Conservation (phyloP, 2,113 vertebrate genomes). For the Donacobius atricapilla region DNA sequence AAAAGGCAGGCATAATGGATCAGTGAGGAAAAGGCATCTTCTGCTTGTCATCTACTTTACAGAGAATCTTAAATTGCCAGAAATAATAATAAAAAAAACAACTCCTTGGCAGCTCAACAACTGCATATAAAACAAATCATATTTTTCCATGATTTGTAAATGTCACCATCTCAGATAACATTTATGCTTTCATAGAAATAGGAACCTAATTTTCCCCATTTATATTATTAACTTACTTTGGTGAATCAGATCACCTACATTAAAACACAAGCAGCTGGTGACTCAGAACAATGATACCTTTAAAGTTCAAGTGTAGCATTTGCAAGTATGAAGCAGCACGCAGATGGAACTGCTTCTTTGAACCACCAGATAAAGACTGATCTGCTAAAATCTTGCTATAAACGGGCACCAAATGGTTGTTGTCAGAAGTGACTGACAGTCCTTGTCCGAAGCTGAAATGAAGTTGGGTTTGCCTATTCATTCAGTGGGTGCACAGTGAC, state of each 20-base stretch:
- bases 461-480: conserved; percentile 30
- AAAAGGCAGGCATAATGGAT: conserved; percentile 58
- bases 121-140: conserved; percentile 48
- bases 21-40: conserved; percentile 56
- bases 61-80: conserved; percentile 59
- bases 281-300: conserved; percentile 14
- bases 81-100: not conserved
- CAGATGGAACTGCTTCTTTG: conserved; percentile 41
- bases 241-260: conserved; percentile 45
- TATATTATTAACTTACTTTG: conserved; percentile 37
- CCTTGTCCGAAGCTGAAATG: conserved; percentile 1
- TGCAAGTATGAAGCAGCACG: not conserved
- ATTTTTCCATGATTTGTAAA: conserved; percentile 18
- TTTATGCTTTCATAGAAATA: conserved; percentile 53
- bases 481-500: not conserved
- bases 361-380: conserved; percentile 47
- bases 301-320: not conserved
- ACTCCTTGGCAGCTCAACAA: conserved; percentile 42
- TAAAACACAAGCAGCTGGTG: not conserved
- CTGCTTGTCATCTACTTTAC: conserved; percentile 54
- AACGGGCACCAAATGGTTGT: conserved; percentile 52
- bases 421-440: conserved; percentile 58
- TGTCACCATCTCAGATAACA: conserved; percentile 14
- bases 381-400: conserved; percentile 49
- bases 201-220: conserved; percentile 18